Percentiles rank a stretch among this genome's conserved stretches.
Conservation (phyloP, 1,140 invertebrate species). For the Epicauta chinensis region DNA sequence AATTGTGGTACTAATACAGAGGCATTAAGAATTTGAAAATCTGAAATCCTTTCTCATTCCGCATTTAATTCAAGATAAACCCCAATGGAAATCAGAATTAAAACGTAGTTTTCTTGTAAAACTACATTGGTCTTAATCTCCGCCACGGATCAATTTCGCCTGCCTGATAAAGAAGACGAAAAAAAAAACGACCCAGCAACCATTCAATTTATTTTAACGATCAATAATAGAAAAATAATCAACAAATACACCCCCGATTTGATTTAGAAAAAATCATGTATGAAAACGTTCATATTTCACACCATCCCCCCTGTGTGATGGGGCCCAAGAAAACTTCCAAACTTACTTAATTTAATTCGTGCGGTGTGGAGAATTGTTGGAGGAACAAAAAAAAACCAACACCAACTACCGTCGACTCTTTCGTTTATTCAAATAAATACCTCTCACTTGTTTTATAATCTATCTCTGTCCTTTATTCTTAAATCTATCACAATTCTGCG, state of each 20-base stretch:
- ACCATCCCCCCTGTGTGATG: too few species aligned
- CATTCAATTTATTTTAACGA: too few species aligned
- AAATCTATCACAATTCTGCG: constrained; percentile 42
- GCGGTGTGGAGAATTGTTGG: too few species aligned
- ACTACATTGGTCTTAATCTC: constrained; percentile 19
- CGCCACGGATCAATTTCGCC: constrained; percentile 17
- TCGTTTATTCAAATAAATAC: constrained; percentile 39
- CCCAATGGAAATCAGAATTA: constrained; percentile 42
- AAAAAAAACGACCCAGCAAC: too few species aligned
- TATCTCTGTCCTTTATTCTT: constrained; percentile 38
- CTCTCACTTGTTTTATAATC: constrained; percentile 37
- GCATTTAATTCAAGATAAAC: constrained; percentile 39
- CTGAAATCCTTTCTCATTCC: constrained; percentile 39
- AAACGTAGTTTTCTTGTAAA: constrained; percentile 39
- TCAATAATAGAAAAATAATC: too few species aligned
- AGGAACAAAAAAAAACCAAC: too few species aligned
- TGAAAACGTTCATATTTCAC: too few species aligned
- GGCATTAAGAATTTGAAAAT: constrained; percentile 40
- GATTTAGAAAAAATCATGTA: too few species aligned
- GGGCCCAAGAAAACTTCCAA: too few species aligned
- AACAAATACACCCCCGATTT: too few species aligned
- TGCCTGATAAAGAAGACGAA: too few species aligned
- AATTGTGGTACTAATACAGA: constrained; percentile 29
- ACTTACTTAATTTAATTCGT: too few species aligned
- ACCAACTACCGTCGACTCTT: constrained; percentile 17